Evolutionary conservation across 2,797 vertebrate genomes (phyloP), one percentile per base, ranked within the genome.

Genomic region (Onychomys torridus): DNA sequence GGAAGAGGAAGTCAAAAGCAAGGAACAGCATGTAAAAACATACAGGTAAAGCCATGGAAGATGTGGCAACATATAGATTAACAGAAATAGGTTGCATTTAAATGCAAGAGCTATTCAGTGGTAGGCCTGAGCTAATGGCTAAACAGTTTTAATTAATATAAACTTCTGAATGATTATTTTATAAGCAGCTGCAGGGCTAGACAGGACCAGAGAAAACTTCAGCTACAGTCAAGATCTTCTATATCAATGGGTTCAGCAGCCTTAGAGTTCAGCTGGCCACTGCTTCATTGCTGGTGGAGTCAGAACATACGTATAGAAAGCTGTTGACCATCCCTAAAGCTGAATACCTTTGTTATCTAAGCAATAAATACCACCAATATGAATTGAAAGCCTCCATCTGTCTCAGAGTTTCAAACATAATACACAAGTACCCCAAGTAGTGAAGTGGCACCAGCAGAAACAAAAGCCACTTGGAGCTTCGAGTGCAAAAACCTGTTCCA

Each of bases 391-490:
- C 23, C 46, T 93, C 27, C n/a, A 89, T 77, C 52, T 55, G 19
- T 71, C 87, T 83, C 11, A 85, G 83, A 91, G 87, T 89, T 95
- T 71, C 46, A 91, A 52, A 79, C 14, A 55, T 73, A 90, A 59
- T 6, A 14, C 1, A 90, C 40, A 84, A 65, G 40, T 71, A 29
- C 55, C 19, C 34, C 16, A 67, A 57, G 37, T 71, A 79, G 90
- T 52, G 25, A 96, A 89, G 19, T 91, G n/a, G n/a, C 46, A 97
- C 16, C 12, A 29, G 10, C 29, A 94, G 75, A 67, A 97, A 73
- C 8, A 83, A 94, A 77, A 85, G 76, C 19, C 7, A 23, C 9
- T 81, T 52, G 17, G 63, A 79, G 12, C 65, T 52, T 95, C 46
- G 5, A 37, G 34, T 16, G 17, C 59, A 16, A 75, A 46, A 7